These are phyloP conservation scores for Apogon talboti DNA, from an alignment of 2,797 vertebrate species.

Conservation along the genomic window DNA sequence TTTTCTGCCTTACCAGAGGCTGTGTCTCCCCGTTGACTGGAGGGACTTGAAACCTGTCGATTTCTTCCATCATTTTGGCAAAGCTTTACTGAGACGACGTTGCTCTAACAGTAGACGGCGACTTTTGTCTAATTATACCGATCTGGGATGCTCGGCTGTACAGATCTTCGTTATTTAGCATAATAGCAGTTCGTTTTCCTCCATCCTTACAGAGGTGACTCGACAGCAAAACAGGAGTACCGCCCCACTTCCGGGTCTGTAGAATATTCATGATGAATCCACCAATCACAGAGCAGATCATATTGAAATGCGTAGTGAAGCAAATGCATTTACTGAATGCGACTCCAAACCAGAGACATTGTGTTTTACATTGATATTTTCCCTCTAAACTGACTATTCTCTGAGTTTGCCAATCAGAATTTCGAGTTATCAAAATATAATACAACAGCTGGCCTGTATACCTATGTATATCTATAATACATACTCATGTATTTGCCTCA, in stretches of 20 bases:
- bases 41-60: constrained; percentile 96
- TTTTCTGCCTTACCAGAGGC: constrained; percentile 89
- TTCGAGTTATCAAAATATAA: no score
- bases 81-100: constrained; percentile 40
- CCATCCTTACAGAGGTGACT: constrained; percentile 89
- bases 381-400: no score
- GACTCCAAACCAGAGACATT: no score
- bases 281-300: constrained; percentile 62
- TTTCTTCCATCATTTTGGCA: constrained; percentile 95
- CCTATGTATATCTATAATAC: no score
- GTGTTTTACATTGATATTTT: no score
- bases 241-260: constrained; percentile 87
- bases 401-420: no score
- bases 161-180: constrained; percentile 65
- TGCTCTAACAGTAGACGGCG: constrained; percentile 9
- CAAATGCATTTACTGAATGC: neutral
- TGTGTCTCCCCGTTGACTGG: constrained; percentile 94
- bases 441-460: no score
- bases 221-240: constrained; percentile 84
- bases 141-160: constrained; percentile 38
- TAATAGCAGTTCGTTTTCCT: constrained; percentile 81
- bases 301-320: constrained; percentile 31
- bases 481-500: no score
- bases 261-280: constrained; percentile 53
- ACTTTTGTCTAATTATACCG: constrained; percentile 28